These are phyloP conservation scores for honey bee (Apis mellifera) DNA, from an alignment of 1,140 invertebrate genomes.

Conservation along the genomic window Amel_HAv3.1 CM009939.2:5534501-5535000, in stretches of 20 bases:
- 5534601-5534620: background rate
- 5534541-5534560: background rate
- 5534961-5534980: constrained; percentile 49
- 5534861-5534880: background rate
- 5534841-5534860: constrained; percentile 35
- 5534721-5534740: constrained; percentile 12
- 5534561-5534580: constrained; percentile 42
- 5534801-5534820: constrained; percentile 59
- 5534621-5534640: background rate
- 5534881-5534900: background rate
- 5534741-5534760: constrained; percentile 52
- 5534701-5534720: background rate
- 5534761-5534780: background rate
- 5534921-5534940: background rate
- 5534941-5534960: constrained; percentile 15
- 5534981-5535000: constrained; percentile 48
- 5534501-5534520: background rate
- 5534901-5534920: background rate
- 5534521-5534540: constrained; percentile 10
- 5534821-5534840: constrained; percentile 13
- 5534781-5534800: background rate
- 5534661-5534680: background rate
- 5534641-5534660: background rate
- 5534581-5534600: background rate
- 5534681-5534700: background rate